phyloP scores from a whole-genome alignment of 2,797 vertebrate species.

The Hipposideros larvatus region DNA sequence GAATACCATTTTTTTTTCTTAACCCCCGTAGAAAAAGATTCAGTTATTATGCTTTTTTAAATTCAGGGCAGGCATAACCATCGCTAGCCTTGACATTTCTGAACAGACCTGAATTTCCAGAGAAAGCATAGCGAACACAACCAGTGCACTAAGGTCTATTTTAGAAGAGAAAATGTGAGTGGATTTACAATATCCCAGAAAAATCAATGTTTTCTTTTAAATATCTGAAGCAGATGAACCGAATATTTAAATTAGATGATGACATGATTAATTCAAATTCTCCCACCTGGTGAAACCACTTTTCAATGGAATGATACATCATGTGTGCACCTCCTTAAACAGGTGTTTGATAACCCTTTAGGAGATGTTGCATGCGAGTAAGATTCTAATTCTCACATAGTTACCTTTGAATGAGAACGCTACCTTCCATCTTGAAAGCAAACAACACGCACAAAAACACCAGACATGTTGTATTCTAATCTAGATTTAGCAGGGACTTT shows the following conservation, averaged over 20 bases:
- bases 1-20: conserved; percentile 72
- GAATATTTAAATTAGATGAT: conserved; percentile 79
- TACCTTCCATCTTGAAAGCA: conserved; percentile 54
- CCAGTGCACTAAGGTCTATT: conserved; percentile 15
- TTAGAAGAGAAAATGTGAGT: conserved; percentile 72
- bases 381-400: conserved; percentile 76
- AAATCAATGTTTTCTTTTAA: conserved; percentile 64
- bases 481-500: not conserved
- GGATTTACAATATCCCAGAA: conserved; percentile 53
- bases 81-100: conserved; percentile 83
- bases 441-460: conserved; percentile 14
- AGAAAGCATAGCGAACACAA: conserved; percentile 66
- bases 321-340: conserved; percentile 54
- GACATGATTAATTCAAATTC: conserved; percentile 73
- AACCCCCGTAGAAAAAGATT: conserved; percentile 75
- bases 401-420: conserved; percentile 60
- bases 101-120: conserved; percentile 75
- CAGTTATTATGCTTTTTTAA: conserved; percentile 85
- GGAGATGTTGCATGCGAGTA: conserved; percentile 65
- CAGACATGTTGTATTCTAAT: not conserved
- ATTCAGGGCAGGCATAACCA: conserved; percentile 85
- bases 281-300: conserved; percentile 66
- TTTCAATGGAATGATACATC: conserved; percentile 71
- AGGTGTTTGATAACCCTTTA: conserved; percentile 73
- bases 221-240: conserved; percentile 72